phyloP scores from a whole-genome alignment of 1,140 invertebrate species.

The Trinorchestia longiramus region DNA sequence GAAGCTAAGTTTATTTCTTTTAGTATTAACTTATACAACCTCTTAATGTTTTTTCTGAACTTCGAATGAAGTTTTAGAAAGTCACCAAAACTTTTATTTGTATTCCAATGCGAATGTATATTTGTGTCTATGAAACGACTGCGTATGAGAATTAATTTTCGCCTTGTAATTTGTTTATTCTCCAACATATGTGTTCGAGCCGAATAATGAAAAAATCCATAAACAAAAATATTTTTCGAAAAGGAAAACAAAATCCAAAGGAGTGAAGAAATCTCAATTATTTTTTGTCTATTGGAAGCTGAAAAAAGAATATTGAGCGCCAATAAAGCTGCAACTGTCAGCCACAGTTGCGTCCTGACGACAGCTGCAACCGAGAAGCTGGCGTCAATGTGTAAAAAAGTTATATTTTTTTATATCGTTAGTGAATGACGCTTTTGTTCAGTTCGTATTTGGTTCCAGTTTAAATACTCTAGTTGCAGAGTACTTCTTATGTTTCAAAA shows the following conservation, averaged over 20 bases:
- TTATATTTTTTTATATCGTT: neutral
- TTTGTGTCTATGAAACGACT: too few species aligned
- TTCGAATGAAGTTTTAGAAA: too few species aligned
- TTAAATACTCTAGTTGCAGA: too few species aligned
- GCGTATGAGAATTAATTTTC: too few species aligned
- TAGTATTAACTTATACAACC: too few species aligned
- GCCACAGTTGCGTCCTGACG: neutral
- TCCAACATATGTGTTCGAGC: neutral
- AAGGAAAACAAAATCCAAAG: neutral
- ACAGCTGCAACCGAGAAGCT: neutral
- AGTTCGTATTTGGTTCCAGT: neutral
- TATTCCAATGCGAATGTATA: too few species aligned
- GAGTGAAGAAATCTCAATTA: neutral
- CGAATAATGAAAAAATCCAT: neutral
- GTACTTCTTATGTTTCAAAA: neutral
- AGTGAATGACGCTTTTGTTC: neutral
- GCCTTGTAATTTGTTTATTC: neutral
- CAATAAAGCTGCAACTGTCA: neutral
- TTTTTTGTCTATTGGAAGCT: neutral
- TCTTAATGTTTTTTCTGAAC: too few species aligned
- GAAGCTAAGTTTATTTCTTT: too few species aligned
- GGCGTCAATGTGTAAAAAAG: neutral
- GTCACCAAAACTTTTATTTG: too few species aligned
- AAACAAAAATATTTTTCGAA: neutral
- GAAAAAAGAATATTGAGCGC: neutral